A percentile compares a stretch with the other conserved stretches of the same genome.
phyloP scores from a whole-genome alignment of 2,888 invertebrate species.

The Hoplodrina ambigua region DNA sequence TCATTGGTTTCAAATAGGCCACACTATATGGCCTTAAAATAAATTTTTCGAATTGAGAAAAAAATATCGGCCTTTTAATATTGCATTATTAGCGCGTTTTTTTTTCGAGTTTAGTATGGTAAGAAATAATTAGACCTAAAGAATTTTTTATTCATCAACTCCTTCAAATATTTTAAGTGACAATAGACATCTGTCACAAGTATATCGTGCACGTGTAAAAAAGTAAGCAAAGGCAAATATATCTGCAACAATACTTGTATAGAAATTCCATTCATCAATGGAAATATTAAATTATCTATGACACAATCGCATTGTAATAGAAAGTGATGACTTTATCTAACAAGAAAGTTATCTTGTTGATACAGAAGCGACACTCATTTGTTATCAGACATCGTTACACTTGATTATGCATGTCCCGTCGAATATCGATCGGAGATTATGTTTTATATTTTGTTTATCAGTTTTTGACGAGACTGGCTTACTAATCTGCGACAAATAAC shows the following conservation, averaged over 20 bases:
- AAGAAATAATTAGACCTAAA: no score
- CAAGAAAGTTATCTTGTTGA: slow-evolving; percentile 45
- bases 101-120: no score
- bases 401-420: slow-evolving; percentile 51
- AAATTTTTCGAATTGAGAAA: no score
- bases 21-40: no score
- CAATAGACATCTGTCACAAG: no score
- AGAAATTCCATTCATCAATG: slow-evolving; percentile 19
- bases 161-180: no score
- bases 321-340: slow-evolving; percentile 60
- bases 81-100: no score
- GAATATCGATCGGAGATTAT: slow-evolving; percentile 41
- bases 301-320: slow-evolving; percentile 49
- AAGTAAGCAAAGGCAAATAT: background rate
- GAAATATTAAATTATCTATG: slow-evolving; percentile 24
- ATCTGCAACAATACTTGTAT: background rate
- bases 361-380: slow-evolving; percentile 52
- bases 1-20: no score
- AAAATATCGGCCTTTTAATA: no score
- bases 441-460: slow-evolving; percentile 28
- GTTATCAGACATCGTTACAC: slow-evolving; percentile 66
- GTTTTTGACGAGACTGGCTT: slow-evolving; percentile 25
- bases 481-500: slow-evolving; percentile 28
- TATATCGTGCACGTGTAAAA: background rate
- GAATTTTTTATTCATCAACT: no score